These are phyloP conservation scores for Goniozus legneri DNA, from an alignment of 1,140 invertebrate species.

Conservation along the genomic window DNA sequence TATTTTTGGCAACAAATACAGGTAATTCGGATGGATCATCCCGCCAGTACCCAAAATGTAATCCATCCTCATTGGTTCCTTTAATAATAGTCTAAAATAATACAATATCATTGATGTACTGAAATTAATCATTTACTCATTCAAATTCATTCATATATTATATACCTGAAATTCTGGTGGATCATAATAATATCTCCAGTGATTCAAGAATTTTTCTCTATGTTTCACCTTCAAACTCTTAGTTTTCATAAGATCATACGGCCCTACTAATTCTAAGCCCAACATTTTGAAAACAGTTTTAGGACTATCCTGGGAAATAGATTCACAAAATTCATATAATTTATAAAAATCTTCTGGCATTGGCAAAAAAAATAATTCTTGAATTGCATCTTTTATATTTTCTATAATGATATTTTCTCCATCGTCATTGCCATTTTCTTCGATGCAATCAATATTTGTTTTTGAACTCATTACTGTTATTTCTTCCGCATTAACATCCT, in stretches of 20 bases:
- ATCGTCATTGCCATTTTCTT: neutral
- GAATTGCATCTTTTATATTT: constrained; percentile 58
- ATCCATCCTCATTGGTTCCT: constrained; percentile 64
- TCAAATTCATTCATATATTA: neutral
- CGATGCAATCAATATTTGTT: neutral
- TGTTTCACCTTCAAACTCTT: constrained; percentile 55
- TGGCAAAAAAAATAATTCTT: constrained; percentile 74
- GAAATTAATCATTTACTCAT: neutral
- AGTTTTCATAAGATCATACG: constrained; percentile 79
- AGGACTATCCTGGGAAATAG: constrained; percentile 60
- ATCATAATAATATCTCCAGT: constrained; percentile 92
- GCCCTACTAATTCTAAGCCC: constrained; percentile 76
- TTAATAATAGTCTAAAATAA: constrained; percentile 64
- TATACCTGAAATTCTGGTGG: constrained; percentile 86
- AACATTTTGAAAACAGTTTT: constrained; percentile 63
- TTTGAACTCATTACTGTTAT: neutral
- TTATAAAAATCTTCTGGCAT: constrained; percentile 89
- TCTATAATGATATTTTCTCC: neutral
- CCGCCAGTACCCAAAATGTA: constrained; percentile 87
- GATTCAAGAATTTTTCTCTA: constrained; percentile 66
- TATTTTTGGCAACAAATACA: constrained; percentile 74
- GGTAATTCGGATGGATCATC: constrained; percentile 75
- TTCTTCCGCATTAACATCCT: neutral
- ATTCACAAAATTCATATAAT: constrained; percentile 77
- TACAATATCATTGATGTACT: constrained; percentile 23